Evolutionary conservation across 2,113 vertebrate species (phyloP), one percentile per base, ranked within the genome.

Genomic region (Leptobrachium ailaonicum): DNA sequence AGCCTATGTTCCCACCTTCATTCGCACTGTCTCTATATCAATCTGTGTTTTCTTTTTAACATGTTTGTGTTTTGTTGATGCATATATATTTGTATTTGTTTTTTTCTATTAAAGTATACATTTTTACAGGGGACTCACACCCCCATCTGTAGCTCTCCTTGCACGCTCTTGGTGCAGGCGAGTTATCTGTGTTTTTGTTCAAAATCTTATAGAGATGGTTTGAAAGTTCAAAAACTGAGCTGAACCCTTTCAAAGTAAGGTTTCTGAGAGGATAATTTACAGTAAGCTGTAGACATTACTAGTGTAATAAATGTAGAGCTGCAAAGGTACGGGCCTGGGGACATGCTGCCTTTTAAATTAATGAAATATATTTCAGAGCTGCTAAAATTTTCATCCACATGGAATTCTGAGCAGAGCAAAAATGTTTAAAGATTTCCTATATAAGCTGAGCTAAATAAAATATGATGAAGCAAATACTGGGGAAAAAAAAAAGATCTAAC

Each of bases 301-400:
- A 64, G 41, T 58, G 68, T 64, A 74, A 50, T 44, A 79, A 84
- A 63, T 56, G 60, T 41, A 75, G 12, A 45, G n/a, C 53, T 13
- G 54, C 13, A 4, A n/a, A 7, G 43, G 71, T 44, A 2, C 1
- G 4, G 76, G 67, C 75, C 69, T 7, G 0, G 2, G 58, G 60
- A 53, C 5, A 20, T 1, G 9, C 54, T 10, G 0, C 43, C 47
- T 12, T 5, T 67, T 62, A 68, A 71, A 73, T 66, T 20, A 45
- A 68, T 0, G 12, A 6, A 0, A 0, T 4, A 66, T 45, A 63
- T 54, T 73, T 67, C 32, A 20, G 47, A 3, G 60, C 72, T 43
- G 66, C 40, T 2, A 9, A 42, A 41, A 5, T 41, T 3, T 0
- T 14, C 13, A n/a, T 6, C 43, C 12, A 3, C 40, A 8, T 6